Conservation (phyloP, 2,113 vertebrate species). For the Tachysurus fulvidraco region DNA sequence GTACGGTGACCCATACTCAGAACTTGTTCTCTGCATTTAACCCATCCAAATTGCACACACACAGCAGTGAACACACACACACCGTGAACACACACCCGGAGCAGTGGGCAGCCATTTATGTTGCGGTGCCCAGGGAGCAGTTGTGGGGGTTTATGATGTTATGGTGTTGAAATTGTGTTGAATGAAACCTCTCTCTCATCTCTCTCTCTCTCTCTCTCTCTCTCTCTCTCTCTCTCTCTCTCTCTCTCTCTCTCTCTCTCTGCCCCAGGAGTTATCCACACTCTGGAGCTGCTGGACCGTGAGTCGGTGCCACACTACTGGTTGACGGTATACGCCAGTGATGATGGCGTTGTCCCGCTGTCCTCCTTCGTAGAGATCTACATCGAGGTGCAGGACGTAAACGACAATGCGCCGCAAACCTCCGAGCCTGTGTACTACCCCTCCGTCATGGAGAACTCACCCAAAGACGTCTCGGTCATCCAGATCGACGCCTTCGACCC, state of each 20-base stretch:
- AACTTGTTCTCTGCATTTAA: no score
- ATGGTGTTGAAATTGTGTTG: not conserved
- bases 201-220: not conserved
- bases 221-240: not conserved
- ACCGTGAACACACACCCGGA: no score
- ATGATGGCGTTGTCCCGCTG: slow-evolving; percentile 86
- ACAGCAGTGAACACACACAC: no score
- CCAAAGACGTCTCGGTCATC: slow-evolving; percentile 91
- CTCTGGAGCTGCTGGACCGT: slow-evolving; percentile 84
- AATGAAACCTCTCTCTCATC: not conserved
- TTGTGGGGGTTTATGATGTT: no score
- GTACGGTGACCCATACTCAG: no score
- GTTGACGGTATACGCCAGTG: slow-evolving; percentile 93
- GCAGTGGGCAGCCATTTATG: no score
- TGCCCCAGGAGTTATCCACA: slow-evolving; percentile 82
- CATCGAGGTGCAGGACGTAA: slow-evolving; percentile 92
- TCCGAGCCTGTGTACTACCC: slow-evolving; percentile 94
- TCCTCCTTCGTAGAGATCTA: slow-evolving; percentile 91
- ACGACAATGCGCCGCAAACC: slow-evolving; percentile 94
- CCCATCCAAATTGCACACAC: no score
- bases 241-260: not conserved
- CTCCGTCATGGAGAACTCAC: slow-evolving; percentile 90
- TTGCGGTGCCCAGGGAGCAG: no score
- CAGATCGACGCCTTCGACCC: slow-evolving; percentile 92
- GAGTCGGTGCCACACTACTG: slow-evolving; percentile 92